Evolutionary conservation across 2,797 vertebrate species (phyloP).

Genomic region (Ctenochaetus hawaiiensis): DNA sequence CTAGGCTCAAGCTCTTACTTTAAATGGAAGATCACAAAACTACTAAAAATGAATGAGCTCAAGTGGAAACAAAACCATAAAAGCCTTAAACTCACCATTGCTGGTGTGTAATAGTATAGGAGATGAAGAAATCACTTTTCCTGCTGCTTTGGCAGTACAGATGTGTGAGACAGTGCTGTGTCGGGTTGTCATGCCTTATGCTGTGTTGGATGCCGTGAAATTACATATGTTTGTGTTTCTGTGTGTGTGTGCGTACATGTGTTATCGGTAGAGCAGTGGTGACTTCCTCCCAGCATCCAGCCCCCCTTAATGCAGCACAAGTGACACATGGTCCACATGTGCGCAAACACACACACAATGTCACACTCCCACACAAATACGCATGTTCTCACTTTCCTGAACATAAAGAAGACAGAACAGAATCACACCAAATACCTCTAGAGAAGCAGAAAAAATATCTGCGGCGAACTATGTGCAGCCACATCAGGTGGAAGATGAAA

Average conservation of each 20-base stretch:
- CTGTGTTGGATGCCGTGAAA: conserved; percentile 28
- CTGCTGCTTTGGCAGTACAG: conserved; percentile 5
- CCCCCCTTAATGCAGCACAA: conserved; percentile 55
- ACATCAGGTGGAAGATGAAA: conserved; percentile 62
- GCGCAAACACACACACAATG: conserved; percentile 43
- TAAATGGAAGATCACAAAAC: background rate
- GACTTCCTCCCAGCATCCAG: conserved; percentile 36
- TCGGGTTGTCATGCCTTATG: conserved; percentile 13
- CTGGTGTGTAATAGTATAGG: background rate
- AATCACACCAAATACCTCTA: conserved; percentile 28
- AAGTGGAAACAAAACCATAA: conserved; percentile 1
- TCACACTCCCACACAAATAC: conserved; percentile 53
- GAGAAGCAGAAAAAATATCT: conserved; percentile 3
- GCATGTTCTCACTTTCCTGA: conserved; percentile 46
- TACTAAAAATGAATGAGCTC: background rate
- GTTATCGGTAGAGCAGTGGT: conserved; percentile 22
- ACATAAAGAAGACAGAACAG: conserved; percentile 23
- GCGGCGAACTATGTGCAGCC: conserved; percentile 24
- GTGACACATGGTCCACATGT: conserved; percentile 75
- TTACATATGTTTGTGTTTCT: conserved; percentile 9
- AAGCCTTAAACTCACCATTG: background rate
- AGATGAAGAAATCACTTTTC: conserved; percentile 19
- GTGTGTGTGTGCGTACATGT: conserved; percentile 12
- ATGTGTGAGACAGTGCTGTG: conserved; percentile 32
- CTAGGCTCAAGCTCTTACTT: background rate